A percentile compares a stretch with the other conserved stretches of the same genome.
phyloP scores from a whole-genome alignment of 92 coral and sea anemone species.

The Desmophyllum pertusum region DNA sequence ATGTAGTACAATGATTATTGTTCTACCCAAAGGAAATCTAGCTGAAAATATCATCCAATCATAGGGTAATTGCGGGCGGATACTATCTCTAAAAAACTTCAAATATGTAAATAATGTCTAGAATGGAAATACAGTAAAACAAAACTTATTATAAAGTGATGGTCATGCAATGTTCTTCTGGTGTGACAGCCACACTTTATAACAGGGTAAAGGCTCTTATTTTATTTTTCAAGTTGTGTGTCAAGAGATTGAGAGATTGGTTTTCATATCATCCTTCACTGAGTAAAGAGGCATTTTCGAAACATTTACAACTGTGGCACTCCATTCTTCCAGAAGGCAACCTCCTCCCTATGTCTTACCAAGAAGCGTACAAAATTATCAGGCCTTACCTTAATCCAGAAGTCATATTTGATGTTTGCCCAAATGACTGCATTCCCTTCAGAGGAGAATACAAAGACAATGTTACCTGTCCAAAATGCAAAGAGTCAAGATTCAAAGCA shows the following conservation, averaged over 20 bases:
- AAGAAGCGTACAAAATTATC: background rate
- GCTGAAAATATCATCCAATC: no score
- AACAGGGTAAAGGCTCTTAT: no score
- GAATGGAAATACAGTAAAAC: no score
- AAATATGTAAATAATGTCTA: no score
- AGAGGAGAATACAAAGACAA: background rate
- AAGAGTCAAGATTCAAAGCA: background rate
- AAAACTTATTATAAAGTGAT: no score
- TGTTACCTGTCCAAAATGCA: background rate
- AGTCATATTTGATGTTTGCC: background rate
- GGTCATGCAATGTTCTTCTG: no score
- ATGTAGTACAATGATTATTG: no score
- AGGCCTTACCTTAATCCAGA: background rate
- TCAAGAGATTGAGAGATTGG: slow-evolving; percentile 56
- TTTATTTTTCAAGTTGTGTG: no score
- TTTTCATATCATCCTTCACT: slow-evolving; percentile 55
- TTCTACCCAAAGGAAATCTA: no score
- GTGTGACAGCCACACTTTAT: no score
- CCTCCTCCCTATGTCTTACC: background rate
- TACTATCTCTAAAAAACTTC: no score
- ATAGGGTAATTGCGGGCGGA: no score
- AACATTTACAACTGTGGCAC: slow-evolving; percentile 4
- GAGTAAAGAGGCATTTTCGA: slow-evolving; percentile 65
- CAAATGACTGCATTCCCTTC: background rate
- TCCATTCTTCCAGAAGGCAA: background rate